These are phyloP conservation scores for Gisinianus flammeolus DNA, from an alignment of 2,888 invertebrate genomes.

Conservation along the genomic window DNA sequence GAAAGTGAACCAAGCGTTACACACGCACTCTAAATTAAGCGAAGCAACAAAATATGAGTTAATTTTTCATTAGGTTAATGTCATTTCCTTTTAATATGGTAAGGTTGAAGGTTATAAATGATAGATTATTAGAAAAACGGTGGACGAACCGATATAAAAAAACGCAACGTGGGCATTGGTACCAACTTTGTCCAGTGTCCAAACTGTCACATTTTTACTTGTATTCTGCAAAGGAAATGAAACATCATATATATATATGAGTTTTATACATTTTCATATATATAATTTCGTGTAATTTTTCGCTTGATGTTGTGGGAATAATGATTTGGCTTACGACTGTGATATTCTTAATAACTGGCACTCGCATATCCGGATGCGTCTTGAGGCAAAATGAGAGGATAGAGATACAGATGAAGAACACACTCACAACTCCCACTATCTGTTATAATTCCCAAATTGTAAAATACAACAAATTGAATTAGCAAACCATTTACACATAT, in stretches of 20 bases:
- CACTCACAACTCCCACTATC: constrained; percentile 97
- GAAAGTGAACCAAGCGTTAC: constrained; percentile 99
- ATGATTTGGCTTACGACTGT: too few relatives aligned
- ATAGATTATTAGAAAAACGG: too few relatives aligned
- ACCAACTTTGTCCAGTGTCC: constrained; percentile 82
- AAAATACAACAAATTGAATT: constrained; percentile 28
- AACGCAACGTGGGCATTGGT: constrained; percentile 97
- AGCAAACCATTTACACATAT: not conserved
- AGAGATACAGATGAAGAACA: constrained; percentile 99
- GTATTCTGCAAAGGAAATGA: too few relatives aligned
- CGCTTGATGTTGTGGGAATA: too few relatives aligned
- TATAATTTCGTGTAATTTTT: too few relatives aligned
- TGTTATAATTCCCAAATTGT: too few relatives aligned
- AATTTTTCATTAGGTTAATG: too few relatives aligned
- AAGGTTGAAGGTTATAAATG: too few relatives aligned
- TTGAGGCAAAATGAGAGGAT: constrained; percentile 99
- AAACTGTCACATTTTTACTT: constrained; percentile 75
- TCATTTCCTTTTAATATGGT: too few relatives aligned
- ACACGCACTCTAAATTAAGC: constrained; percentile 77
- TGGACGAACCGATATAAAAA: constrained; percentile 91
- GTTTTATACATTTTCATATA: too few relatives aligned
- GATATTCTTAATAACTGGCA: constrained; percentile 74
- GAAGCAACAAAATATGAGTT: too few relatives aligned
- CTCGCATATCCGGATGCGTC: constrained; percentile 98
- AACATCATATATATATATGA: too few relatives aligned